Percentiles rank a stretch among this genome's conserved stretches.
phyloP scores from a whole-genome alignment of 2,888 invertebrate genomes.

The Apomyelois bistriatella region DNA sequence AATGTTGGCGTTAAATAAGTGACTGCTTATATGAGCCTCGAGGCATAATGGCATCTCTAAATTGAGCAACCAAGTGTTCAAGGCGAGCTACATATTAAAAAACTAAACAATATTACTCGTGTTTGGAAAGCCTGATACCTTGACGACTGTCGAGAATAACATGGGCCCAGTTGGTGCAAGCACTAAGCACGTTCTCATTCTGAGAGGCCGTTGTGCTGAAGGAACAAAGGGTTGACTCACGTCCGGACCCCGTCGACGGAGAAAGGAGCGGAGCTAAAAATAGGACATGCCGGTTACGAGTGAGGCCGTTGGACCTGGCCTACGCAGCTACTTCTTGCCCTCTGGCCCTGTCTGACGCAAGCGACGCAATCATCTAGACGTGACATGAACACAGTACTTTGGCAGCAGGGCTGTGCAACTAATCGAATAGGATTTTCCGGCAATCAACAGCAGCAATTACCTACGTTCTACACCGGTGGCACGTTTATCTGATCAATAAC shows the following conservation, averaged over 20 bases:
- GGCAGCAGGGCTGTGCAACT: slow-evolving; percentile 16
- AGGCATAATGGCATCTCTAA: slow-evolving; percentile 55
- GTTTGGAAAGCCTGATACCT: slow-evolving; percentile 58
- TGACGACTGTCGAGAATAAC: slow-evolving; percentile 40
- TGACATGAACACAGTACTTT: slow-evolving; percentile 16
- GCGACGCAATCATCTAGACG: slow-evolving; percentile 34
- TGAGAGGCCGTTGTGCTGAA: slow-evolving; percentile 49
- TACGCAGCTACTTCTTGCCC: slow-evolving; percentile 51
- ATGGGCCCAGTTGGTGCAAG: slow-evolving; percentile 13
- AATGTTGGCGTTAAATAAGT: slow-evolving; percentile 50
- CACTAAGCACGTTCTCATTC: slow-evolving; percentile 32
- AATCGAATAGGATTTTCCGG: slow-evolving; percentile 24
- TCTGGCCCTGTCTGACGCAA: slow-evolving; percentile 39
- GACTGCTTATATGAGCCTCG: slow-evolving; percentile 45
- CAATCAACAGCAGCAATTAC: slow-evolving; percentile 21
- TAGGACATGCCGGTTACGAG: slow-evolving; percentile 59
- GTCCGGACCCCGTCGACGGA: slow-evolving; percentile 58
- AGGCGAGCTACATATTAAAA: slow-evolving; percentile 67
- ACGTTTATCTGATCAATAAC: slow-evolving; percentile 26
- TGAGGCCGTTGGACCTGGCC: slow-evolving; percentile 59
- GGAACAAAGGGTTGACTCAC: slow-evolving; percentile 73
- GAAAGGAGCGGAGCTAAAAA: slow-evolving; percentile 68
- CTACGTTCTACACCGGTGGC: slow-evolving; percentile 21
- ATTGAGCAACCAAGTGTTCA: slow-evolving; percentile 60
- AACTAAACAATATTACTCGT: slow-evolving; percentile 58